Evolutionary conservation across 1,140 invertebrate species (phyloP).

Genomic region (Cotesia vestalis): DNA sequence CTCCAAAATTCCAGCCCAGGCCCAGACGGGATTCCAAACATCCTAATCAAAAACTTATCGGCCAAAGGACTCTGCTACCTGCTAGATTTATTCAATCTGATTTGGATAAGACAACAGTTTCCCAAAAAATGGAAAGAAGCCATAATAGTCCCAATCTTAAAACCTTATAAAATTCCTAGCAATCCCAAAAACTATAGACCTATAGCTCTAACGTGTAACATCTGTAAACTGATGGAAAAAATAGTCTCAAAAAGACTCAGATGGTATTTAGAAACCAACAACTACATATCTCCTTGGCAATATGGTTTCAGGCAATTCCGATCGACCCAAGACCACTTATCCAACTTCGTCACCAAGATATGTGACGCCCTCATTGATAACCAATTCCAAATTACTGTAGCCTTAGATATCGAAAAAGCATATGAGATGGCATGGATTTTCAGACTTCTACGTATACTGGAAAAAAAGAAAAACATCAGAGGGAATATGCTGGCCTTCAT

Average conservation of each 20-base stretch:
- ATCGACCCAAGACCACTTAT: constrained; percentile 16
- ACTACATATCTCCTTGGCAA: not conserved
- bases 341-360: not conserved
- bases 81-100: constrained; percentile 14
- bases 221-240: constrained; percentile 29
- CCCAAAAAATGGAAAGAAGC: constrained; percentile 4
- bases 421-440: no score
- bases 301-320: constrained; percentile 19
- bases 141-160: no score
- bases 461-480: no score
- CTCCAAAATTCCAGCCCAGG: constrained; percentile 28
- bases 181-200: constrained; percentile 15
- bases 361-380: constrained; percentile 16
- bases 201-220: constrained; percentile 19
- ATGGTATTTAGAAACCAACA: constrained; percentile 6
- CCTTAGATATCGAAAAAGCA: no score
- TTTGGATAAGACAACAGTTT: constrained; percentile 8
- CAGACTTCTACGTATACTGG: no score
- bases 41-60: constrained; percentile 28
- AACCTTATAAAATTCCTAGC: constrained; percentile 14
- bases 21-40: constrained; percentile 29
- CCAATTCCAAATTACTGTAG: not conserved
- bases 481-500: no score
- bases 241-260: constrained; percentile 7
- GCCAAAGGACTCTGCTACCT: not conserved